Evolutionary conservation across 2,888 invertebrate genomes (phyloP), one percentile per base, ranked within the genome.

Genomic region (Hetaerina titia): DNA sequence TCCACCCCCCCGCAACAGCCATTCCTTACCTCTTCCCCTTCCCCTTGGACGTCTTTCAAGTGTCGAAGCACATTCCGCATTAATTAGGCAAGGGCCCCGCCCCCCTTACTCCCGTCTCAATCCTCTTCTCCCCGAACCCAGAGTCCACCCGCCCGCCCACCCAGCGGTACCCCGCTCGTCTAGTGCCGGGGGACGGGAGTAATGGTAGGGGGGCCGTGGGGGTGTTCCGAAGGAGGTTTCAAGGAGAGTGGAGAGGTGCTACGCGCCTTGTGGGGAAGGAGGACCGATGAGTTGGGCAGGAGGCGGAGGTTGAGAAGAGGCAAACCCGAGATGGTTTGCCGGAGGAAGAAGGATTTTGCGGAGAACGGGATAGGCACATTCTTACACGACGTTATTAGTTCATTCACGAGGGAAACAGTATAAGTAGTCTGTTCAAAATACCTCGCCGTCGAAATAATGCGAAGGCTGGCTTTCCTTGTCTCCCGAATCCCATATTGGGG

Each of bases 11-110:
- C 45, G 45, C 45, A 45, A 45, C 45, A 45, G 45, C 45, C 45
- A 45, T 45, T 45, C 45, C 45, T 45, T 45, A 45, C 45, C 45
- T 45, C 45, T 45, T 4, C 81, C 81, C 81, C 8, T n/a, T 57
- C 89, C 56, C 89, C n/a, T 89, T 89, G 89, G 89, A 89, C 89
- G 64, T 74, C 69, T 92, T 92, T 92, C 64, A 69, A 92, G 92
- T 92, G 92, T 92, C 92, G 92, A 92, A 92, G 92, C 69, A 57
- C 92, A 92, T 92, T 92, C 69, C 92, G 92, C 92, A 92, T 92
- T 92, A 92, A 92, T 92, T 92, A 92, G 92, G 90, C 90, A 64
- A n/a, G 64, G 90, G 63, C 60, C 63, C 60, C 90, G 69, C 17
- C 92, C 64, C 90, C 89, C 69, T 69, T n/a, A 19, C 69, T 69